Evolutionary conservation across 2,113 vertebrate species (phyloP).

Genomic region (Gasterosteus aculeatus): DNA sequence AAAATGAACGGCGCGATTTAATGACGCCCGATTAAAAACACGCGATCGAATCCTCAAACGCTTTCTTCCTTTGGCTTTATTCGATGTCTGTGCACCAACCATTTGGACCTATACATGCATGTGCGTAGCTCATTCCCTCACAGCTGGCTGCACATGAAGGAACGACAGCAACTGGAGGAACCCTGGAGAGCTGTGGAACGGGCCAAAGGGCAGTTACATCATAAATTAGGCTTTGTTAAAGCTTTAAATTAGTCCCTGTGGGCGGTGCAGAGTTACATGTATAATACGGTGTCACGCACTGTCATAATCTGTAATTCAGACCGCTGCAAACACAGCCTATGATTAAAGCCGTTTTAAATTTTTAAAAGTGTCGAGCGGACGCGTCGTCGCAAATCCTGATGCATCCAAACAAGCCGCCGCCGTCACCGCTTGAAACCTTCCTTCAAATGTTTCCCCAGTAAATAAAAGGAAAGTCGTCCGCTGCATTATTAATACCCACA

Average conservation of each 20-base stretch:
- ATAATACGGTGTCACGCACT: conserved; percentile 37
- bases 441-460: conserved; percentile 60
- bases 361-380: conserved; percentile 57
- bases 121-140: conserved; percentile 9
- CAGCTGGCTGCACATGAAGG: conserved; percentile 11
- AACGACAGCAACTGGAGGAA: conserved; percentile 24
- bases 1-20: conserved; percentile 9
- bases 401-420: conserved; percentile 43
- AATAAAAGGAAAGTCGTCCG: conserved; percentile 55
- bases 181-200: conserved; percentile 34
- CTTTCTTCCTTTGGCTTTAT: conserved; percentile 8
- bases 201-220: conserved; percentile 62
- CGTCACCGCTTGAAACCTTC: conserved; percentile 41
- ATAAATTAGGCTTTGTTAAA: conserved; percentile 53
- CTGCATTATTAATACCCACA: conserved; percentile 67
- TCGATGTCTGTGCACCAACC: conserved; percentile 8
- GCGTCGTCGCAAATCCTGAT: conserved; percentile 43
- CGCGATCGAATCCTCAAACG: background rate
- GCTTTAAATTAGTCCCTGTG: conserved; percentile 58
- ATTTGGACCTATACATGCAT: background rate
- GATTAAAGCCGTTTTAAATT: conserved; percentile 54
- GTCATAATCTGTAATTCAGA: conserved; percentile 47
- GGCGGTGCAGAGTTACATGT: conserved; percentile 50
- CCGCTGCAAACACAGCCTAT: conserved; percentile 41
- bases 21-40: conserved; percentile 7